Evolutionary conservation across 2,113 vertebrate species (phyloP), one percentile per base, ranked within the genome.

Genomic region (Tetrax tetrax): DNA sequence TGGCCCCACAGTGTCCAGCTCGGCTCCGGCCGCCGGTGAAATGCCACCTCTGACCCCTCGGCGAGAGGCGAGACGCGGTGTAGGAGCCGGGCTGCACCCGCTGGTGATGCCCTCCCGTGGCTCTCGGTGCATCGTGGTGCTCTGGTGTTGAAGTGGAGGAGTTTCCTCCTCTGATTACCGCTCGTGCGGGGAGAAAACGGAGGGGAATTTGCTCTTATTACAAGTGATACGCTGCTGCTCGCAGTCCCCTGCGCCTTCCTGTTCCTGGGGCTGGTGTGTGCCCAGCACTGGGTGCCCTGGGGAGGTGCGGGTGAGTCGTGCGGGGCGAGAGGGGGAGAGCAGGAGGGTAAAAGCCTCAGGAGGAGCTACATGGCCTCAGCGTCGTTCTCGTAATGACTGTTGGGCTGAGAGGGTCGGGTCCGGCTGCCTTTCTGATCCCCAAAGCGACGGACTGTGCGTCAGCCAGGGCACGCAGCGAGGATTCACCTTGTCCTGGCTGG

Each of bases 161-260:
- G 72, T 90, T 96, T 95, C 91, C 82, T 87, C 48, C 53, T 54
- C 75, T 56, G 59, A 0, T 64, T 10, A 2, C 47, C 33, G 87
- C 82, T 85, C 5, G 0, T 1, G 63, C 7, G 69, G 65, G 81
- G 61, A 18, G 75, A 75, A 79, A 83, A 9, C 5, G 0, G 41
- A 33, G 33, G 0, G 1, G 33, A 65, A 15, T 29, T 88, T 64
- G 89, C 10, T 15, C 43, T 76, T 33, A 0, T 45, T 38, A 17
- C 2, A 1, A 57, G 35, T 0, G 43, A 11, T 6, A 6, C 0
- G n/a, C 12, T 1, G 22, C 68, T 50, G 9, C 4, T 33, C 4
- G 9, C n/a, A 28, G 69, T 43, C 65, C 61, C 51, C 66, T 20
- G 79, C 1, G 0, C 87, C 56, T 14, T n/a, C 17, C 75, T 13